phyloP scores from a whole-genome alignment of 2,113 vertebrate genomes.

The Cottus gobio region DNA sequence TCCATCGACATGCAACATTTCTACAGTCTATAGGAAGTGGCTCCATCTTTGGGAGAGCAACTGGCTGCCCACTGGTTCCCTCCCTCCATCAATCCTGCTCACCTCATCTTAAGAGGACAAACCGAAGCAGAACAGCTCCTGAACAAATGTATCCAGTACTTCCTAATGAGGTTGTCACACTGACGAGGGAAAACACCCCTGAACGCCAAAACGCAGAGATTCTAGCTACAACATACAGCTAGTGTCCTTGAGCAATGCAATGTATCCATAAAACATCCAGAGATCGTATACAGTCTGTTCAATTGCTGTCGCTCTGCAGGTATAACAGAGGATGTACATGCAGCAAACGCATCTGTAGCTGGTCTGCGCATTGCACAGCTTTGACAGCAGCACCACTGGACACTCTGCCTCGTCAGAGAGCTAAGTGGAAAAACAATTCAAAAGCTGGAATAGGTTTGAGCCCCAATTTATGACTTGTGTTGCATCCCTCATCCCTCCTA shows the following conservation, averaged over 20 bases:
- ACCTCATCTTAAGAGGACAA: slow-evolving; percentile 53
- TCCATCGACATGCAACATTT: slow-evolving; percentile 21
- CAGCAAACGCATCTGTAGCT: slow-evolving; percentile 15
- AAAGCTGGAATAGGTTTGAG: slow-evolving; percentile 47
- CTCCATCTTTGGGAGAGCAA: slow-evolving; percentile 24
- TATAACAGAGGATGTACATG: background rate
- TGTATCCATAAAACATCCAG: slow-evolving; percentile 10
- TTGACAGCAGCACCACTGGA: slow-evolving; percentile 38
- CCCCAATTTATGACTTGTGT: slow-evolving; percentile 47
- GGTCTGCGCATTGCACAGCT: slow-evolving; percentile 11
- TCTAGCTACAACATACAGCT: background rate
- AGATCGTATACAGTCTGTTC: background rate
- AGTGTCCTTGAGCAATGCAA: slow-evolving; percentile 34
- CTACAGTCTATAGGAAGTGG: slow-evolving; percentile 5
- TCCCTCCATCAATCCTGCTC: slow-evolving; percentile 35
- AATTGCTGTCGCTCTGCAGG: too few relatives aligned
- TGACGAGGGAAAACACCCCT: slow-evolving; percentile 31
- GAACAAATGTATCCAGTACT: slow-evolving; percentile 51
- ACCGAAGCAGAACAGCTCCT: slow-evolving; percentile 51
- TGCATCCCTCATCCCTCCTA: slow-evolving; percentile 54
- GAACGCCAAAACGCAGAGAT: background rate
- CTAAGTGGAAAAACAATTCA: slow-evolving; percentile 47
- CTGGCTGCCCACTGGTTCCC: slow-evolving; percentile 28
- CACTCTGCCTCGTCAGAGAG: slow-evolving; percentile 32
- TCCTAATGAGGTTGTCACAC: slow-evolving; percentile 55